Evolutionary conservation across 2,113 vertebrate genomes (phyloP), one percentile per base, ranked within the genome.

Genomic region (Triplophysa rosa): DNA sequence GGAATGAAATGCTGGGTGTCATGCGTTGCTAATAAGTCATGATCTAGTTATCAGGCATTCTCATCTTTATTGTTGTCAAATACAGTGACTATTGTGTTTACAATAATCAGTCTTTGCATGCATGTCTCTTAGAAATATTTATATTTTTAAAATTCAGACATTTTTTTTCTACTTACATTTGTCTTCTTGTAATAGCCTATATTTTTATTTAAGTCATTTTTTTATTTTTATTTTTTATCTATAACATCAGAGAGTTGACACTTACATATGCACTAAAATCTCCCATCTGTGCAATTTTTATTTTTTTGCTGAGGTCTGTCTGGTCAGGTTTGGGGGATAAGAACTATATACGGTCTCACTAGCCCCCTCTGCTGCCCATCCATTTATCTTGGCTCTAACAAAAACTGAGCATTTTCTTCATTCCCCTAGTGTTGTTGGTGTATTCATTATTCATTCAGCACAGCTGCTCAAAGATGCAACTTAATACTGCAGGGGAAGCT

Each of bases 1-100:
- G 52, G 56, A 77, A 59, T 56, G 52, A 21, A 62, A 8, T 72
- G 26, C 47, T 23, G 72, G 72, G 24, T 91, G 24, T 91, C 85
- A 85, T 80, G 56, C 86, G 84, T 84, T 89, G 86, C 84, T 89
- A 89, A 90, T 86, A 89, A 90, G 86, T 88, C 88, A 87, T 91
- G 91, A 91, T 92, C 92, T 89, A 92, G 89, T 91, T 91, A 87
- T 90, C 85, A 87, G 82, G 87, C 87, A 88, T 86, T 77, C 86
- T 88, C 90, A 86, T 86, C 75, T 64, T 83, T 65, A 88, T 91
- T 91, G 89, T 88, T 79, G 79, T 84, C 45, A 85, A 81, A 89
- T 89, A 89, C 87, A 86, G 87, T 75, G 76, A 77, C 68, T 86
- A 88, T 92, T 92, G 89, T 93, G 88, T 83, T 42, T 65, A 17